A percentile compares a stretch with the other conserved stretches of the same genome.
These are phyloP conservation scores for Allygus modestus DNA, from an alignment of 2,888 invertebrate species.

Conservation along the genomic window DNA sequence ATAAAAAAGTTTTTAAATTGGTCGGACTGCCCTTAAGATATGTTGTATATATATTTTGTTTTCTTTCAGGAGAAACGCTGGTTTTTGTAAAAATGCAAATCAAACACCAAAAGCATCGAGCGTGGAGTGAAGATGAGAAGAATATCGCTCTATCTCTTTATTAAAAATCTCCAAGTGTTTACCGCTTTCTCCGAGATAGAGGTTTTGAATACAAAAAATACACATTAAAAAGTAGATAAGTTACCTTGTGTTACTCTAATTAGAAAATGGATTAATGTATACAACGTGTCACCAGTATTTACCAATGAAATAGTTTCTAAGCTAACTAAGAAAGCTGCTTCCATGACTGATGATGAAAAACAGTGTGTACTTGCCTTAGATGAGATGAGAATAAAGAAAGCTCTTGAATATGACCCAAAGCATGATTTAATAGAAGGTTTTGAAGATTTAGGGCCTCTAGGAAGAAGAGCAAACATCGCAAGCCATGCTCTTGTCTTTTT, in stretches of 20 bases:
- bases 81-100: conserved; percentile 23
- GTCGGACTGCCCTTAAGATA: conserved; percentile 7
- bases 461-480: conserved; percentile 4
- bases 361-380: conserved; percentile 21
- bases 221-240: too few species aligned
- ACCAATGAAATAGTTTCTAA: not conserved
- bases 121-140: conserved; percentile 32
- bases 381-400: conserved; percentile 25
- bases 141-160: conserved; percentile 21
- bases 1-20: not conserved
- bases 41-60: not conserved
- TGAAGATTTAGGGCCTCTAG: conserved; percentile 23
- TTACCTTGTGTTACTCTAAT: conserved; percentile 10
- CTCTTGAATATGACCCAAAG: conserved; percentile 16
- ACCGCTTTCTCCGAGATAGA: conserved; percentile 13
- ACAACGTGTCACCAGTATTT: conserved; percentile 16
- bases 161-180: conserved; percentile 14
- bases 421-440: conserved; percentile 42
- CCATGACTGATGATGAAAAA: conserved; percentile 52
- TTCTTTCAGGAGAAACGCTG: conserved; percentile 23
- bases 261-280: conserved; percentile 43
- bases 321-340: conserved; percentile 9
- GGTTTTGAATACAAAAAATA: too few species aligned
- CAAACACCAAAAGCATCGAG: not conserved
- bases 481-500: conserved; percentile 32